Percentiles rank a stretch among this genome's conserved stretches.
Conservation (phyloP, 2,113 vertebrate species). For the Cebidichthys violaceus region DNA sequence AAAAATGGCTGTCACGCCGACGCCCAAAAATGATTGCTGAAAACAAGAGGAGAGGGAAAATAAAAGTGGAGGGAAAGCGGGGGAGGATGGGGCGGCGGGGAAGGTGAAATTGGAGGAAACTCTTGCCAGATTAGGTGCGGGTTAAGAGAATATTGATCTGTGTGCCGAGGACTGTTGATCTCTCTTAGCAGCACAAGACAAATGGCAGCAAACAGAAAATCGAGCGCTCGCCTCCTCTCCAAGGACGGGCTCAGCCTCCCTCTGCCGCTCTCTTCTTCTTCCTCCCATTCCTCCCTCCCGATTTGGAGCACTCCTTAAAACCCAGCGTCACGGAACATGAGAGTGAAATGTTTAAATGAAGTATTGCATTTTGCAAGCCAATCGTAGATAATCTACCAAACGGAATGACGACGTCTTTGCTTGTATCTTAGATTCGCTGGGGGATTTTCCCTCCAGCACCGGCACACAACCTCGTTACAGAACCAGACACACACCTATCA, state of each 20-base stretch:
- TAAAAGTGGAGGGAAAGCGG: slow-evolving; percentile 54
- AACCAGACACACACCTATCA: slow-evolving; percentile 17
- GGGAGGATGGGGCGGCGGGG: slow-evolving; percentile 63
- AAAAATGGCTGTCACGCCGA: slow-evolving; percentile 87
- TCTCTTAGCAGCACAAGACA: slow-evolving; percentile 96
- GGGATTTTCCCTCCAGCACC: slow-evolving; percentile 7
- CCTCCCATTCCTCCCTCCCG: not conserved
- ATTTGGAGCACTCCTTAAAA: slow-evolving; percentile 11
- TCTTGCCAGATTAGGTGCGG: slow-evolving; percentile 93
- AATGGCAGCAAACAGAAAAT: slow-evolving; percentile 96
- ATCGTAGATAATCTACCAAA: slow-evolving; percentile 22
- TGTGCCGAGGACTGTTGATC: slow-evolving; percentile 98
- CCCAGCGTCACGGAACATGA: slow-evolving; percentile 9
- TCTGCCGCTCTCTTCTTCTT: slow-evolving; percentile 22
- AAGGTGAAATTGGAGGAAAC: slow-evolving; percentile 92
- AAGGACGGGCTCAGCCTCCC: slow-evolving; percentile 84
- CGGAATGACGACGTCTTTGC: slow-evolving; percentile 21
- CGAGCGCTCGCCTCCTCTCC: slow-evolving; percentile 88
- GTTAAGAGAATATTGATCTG: slow-evolving; percentile 99
- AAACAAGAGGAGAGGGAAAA: slow-evolving; percentile 77
- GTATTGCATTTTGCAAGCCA: slow-evolving; percentile 6
- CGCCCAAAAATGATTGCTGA: slow-evolving; percentile 44
- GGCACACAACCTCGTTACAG: slow-evolving; percentile 19
- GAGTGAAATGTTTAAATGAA: slow-evolving; percentile 41
- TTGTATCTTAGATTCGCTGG: slow-evolving; percentile 2